Evolutionary conservation across 2,113 vertebrate species (phyloP), one percentile per base, ranked within the genome.

Genomic region (Boulengeromyrus knoepffleri): DNA sequence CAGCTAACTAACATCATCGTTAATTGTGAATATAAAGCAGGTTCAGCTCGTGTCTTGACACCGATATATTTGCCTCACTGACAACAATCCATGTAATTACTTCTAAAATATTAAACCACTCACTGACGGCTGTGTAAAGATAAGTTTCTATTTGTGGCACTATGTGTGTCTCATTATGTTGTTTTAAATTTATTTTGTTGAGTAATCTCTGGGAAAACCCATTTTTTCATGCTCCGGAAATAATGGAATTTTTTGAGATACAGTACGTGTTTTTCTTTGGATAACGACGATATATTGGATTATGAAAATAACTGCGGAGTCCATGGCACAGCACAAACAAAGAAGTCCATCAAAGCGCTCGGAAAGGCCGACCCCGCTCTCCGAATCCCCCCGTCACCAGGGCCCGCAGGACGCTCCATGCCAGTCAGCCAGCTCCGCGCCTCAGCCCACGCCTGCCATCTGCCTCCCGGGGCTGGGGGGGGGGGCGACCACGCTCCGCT

Each of bases 391-490:
- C 39, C 13, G 7, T 84, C 49, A 42, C 47, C 87, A 9, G 6
- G 52, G 83, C 85, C 83, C 7, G 52, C 46, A 3, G 83, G 42
- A 85, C 2, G 9, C 83, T 47, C 39, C 3, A 21, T 47, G 83
- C 45, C 24, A 58, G 77, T 10, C 80, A 27, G 36, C 83, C 80
- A 47, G 80, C 49, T 49, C 85, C 53, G 21, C 2, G 53, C 66
- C 39, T 46, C 53, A 15, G 89, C 89, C 89, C 80, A 86, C 89
- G 83, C 83, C 9, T 42, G 45, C 89, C 89, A 90, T 90, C 89
- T 90, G 89, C 56, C 36, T 46, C n/a, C 62, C 27, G n/a, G 62
- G 62, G 62, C n/a, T 17, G 24, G 24, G 45, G 84, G 83, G 80
- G 39, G 45, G 84, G 42, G 4, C 0, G 10, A 85, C 46, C 52